These are phyloP conservation scores for Danio jaintianensis DNA, from an alignment of 2,797 vertebrate species.

Conservation along the genomic window DNA sequence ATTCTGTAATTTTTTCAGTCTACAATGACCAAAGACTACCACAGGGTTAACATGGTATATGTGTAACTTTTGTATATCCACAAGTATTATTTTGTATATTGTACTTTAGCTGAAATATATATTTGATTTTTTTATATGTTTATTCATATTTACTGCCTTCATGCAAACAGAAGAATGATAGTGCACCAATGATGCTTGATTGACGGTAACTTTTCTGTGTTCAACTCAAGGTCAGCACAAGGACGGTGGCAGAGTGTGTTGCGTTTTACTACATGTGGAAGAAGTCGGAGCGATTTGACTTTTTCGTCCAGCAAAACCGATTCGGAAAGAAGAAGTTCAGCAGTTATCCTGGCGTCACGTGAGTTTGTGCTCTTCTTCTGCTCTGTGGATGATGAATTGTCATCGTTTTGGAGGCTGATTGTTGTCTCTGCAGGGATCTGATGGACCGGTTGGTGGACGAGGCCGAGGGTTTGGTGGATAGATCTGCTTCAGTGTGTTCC, in stretches of 20 bases:
- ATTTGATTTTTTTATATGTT: too few relatives aligned
- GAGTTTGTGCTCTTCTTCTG: constrained; percentile 66
- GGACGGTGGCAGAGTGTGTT: constrained; percentile 89
- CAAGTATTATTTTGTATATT: background rate
- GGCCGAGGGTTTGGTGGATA: constrained; percentile 82
- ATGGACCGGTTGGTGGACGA: constrained; percentile 90
- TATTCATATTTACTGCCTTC: background rate
- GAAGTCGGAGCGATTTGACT: constrained; percentile 88
- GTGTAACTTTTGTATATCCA: background rate
- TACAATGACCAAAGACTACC: too few relatives aligned
- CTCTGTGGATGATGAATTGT: background rate
- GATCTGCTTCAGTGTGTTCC: constrained; percentile 80
- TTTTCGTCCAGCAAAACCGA: constrained; percentile 88
- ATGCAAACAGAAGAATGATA: background rate
- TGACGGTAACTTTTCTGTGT: background rate
- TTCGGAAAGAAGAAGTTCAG: constrained; percentile 91
- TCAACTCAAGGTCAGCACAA: constrained; percentile 80
- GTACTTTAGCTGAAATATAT: too few relatives aligned
- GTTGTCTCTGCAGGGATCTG: constrained; percentile 77
- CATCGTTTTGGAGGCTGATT: background rate
- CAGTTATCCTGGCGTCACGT: constrained; percentile 90
- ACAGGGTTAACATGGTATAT: too few relatives aligned
- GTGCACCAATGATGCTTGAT: background rate
- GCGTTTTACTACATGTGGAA: constrained; percentile 94
- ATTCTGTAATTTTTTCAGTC: too few relatives aligned